These are phyloP conservation scores for Astatotilapia flaviijosephi DNA, from an alignment of 2,113 vertebrate genomes.

Conservation along the genomic window DNA sequence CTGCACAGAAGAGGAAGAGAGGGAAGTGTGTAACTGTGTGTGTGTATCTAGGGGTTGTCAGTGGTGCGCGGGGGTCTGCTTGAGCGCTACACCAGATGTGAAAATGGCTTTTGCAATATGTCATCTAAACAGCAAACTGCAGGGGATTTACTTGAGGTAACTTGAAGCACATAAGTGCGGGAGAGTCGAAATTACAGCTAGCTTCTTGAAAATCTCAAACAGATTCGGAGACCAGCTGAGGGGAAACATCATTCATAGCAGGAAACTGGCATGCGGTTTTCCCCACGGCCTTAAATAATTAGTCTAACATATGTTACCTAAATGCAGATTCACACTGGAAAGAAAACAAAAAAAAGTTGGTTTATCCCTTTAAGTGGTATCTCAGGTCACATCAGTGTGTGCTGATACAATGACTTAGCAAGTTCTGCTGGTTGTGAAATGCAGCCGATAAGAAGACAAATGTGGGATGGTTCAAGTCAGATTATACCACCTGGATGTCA, in stretches of 20 bases:
- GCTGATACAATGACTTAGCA: not conserved
- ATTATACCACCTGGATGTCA: not conserved
- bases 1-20: not conserved
- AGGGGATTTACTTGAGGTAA: constrained; percentile 42
- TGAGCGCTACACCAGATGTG: constrained; percentile 59
- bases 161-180: constrained; percentile 38
- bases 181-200: constrained; percentile 37
- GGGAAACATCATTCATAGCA: constrained; percentile 36
- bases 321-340: not conserved
- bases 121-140: constrained; percentile 58
- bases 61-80: not conserved
- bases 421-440: constrained; percentile 16
- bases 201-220: constrained; percentile 36
- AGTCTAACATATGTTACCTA: constrained; percentile 10
- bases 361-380: not conserved
- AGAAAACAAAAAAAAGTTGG: not conserved
- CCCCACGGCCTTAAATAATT: not conserved
- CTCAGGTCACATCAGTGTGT: not conserved
- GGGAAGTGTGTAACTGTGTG: not conserved
- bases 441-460: constrained; percentile 17
- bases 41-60: constrained; percentile 5
- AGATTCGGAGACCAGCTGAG: constrained; percentile 16
- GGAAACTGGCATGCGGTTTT: constrained; percentile 29
- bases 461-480: constrained; percentile 8
- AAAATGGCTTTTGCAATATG: constrained; percentile 60